Evolutionary conservation across 2,113 vertebrate species (phyloP).

Genomic region (Daboia siamensis): DNA sequence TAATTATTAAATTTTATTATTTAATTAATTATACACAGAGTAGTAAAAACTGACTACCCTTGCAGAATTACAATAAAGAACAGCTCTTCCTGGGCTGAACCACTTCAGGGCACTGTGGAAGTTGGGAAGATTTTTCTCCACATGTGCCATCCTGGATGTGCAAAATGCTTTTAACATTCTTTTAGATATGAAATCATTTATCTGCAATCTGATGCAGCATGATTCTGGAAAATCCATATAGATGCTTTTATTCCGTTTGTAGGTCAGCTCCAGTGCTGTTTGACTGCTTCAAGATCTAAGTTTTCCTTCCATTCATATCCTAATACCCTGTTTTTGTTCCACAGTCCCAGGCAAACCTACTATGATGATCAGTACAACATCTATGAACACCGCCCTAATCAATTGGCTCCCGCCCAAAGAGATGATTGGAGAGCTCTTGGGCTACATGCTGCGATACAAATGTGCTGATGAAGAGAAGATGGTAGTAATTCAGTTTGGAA

Average conservation of each 20-base stretch:
- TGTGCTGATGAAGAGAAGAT: constrained; percentile 84
- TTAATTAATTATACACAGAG: background rate
- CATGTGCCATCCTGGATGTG: background rate
- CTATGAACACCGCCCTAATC: constrained; percentile 92
- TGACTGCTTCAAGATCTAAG: constrained; percentile 5
- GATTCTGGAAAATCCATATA: background rate
- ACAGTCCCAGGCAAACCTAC: constrained; percentile 91
- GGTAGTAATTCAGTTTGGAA: constrained; percentile 82
- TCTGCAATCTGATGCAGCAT: background rate
- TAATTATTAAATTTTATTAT: background rate
- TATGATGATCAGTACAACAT: constrained; percentile 97
- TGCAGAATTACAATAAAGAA: background rate
- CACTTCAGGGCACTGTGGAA: background rate
- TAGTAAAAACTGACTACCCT: background rate
- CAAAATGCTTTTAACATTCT: background rate
- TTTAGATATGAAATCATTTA: background rate
- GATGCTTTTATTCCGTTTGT: background rate
- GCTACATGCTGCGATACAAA: constrained; percentile 89
- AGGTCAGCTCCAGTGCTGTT: background rate
- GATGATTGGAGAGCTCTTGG: constrained; percentile 88
- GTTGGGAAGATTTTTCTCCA: background rate
- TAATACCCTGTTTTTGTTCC: constrained; percentile 66
- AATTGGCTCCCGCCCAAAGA: constrained; percentile 98
- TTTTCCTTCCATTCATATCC: constrained; percentile 42
- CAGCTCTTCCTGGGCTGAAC: background rate